Percentiles rank a stretch among this genome's conserved stretches.
Evolutionary conservation across 2,797 vertebrate species (phyloP).

Genomic region (Liparis tanakae): DNA sequence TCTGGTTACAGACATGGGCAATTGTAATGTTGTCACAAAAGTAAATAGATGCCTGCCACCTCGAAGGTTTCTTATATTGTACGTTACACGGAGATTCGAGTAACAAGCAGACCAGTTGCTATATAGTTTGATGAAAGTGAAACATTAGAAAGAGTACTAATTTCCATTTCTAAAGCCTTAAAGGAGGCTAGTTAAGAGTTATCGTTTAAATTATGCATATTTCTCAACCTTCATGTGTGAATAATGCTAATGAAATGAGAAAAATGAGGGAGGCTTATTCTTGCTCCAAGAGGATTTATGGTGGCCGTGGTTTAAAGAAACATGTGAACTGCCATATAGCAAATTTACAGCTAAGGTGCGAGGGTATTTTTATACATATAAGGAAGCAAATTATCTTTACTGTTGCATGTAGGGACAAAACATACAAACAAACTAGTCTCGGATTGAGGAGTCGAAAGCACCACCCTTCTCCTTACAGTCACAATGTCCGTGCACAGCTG

Average conservation of each 20-base stretch:
- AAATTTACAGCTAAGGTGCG: neutral
- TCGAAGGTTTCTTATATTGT: neutral
- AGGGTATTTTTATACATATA: neutral
- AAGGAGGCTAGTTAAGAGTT: neutral
- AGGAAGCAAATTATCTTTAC: neutral
- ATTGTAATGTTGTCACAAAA: constrained; percentile 6
- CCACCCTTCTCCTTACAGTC: constrained; percentile 11
- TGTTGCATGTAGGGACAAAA: neutral
- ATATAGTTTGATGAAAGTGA: neutral
- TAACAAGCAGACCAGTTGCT: neutral
- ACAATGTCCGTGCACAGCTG: constrained; percentile 39
- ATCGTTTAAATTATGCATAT: neutral
- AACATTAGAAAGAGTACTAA: neutral
- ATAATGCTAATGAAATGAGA: neutral
- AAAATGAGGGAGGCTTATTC: neutral
- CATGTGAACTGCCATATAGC: fast-evolving
- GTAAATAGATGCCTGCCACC: constrained; percentile 3
- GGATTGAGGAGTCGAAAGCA: neutral
- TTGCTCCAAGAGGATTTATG: neutral
- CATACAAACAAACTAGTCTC: neutral
- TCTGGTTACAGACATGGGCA: constrained; percentile 5
- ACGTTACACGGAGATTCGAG: neutral
- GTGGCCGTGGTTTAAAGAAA: neutral
- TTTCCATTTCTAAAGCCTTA: constrained; percentile 2
- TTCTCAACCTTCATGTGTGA: neutral